Evolutionary conservation across 2,113 vertebrate genomes (phyloP).

Genomic region (Hippoglossus stenolepis): DNA sequence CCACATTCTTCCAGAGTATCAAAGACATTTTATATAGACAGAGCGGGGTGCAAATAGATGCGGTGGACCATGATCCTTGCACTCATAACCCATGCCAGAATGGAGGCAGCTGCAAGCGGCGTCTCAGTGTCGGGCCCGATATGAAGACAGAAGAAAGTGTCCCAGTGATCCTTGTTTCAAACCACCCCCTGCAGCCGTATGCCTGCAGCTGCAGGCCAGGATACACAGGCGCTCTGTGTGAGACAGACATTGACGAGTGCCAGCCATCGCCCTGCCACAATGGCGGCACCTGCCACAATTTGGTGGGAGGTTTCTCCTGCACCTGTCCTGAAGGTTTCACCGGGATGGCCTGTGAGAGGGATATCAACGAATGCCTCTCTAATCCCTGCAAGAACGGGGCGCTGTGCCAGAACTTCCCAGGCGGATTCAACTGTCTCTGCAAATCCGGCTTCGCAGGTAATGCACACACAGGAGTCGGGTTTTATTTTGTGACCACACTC

Average conservation of each 20-base stretch:
- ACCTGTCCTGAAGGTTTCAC: slow-evolving; percentile 94
- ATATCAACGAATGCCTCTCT: slow-evolving; percentile 94
- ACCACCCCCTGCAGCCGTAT: slow-evolving; percentile 89
- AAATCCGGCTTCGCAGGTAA: slow-evolving; percentile 95
- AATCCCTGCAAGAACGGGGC: slow-evolving; percentile 94
- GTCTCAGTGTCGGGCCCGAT: slow-evolving; percentile 84
- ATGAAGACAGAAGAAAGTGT: slow-evolving; percentile 87
- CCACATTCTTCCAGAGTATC: slow-evolving; percentile 98
- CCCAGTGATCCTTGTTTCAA: slow-evolving; percentile 91
- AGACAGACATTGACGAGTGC: slow-evolving; percentile 93
- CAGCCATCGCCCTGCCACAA: slow-evolving; percentile 95
- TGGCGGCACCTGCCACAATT: slow-evolving; percentile 92
- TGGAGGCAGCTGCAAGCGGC: slow-evolving; percentile 90
- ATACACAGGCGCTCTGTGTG: slow-evolving; percentile 88
- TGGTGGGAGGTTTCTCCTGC: slow-evolving; percentile 96
- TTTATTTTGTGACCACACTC: slow-evolving; percentile 52
- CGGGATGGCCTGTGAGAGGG: slow-evolving; percentile 95
- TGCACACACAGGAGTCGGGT: slow-evolving; percentile 25
- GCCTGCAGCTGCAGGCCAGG: slow-evolving; percentile 92
- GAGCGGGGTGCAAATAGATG: slow-evolving; percentile 91
- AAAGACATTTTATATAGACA: slow-evolving; percentile 91
- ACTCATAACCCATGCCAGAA: slow-evolving; percentile 92
- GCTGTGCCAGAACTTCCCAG: slow-evolving; percentile 95
- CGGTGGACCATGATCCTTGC: slow-evolving; percentile 94
- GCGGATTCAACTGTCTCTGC: slow-evolving; percentile 94